A percentile compares a stretch with the other conserved stretches of the same genome.
Conservation (phyloP, 1,140 invertebrate species). For the Forficula auricularia region DNA sequence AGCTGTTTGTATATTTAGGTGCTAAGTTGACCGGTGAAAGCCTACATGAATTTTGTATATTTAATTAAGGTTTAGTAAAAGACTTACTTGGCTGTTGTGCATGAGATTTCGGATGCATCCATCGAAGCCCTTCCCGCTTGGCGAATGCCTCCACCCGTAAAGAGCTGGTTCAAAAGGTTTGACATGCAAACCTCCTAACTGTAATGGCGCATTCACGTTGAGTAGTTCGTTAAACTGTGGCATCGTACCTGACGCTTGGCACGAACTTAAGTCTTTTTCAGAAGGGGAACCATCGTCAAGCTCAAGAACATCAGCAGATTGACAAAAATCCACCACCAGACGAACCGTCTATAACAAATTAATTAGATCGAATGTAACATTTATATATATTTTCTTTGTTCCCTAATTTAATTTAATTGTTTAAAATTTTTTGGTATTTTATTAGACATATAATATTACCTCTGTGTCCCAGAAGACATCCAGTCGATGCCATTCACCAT, state of each 20-base stretch:
- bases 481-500: slow-evolving; percentile 49
- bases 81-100: slow-evolving; percentile 48
- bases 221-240: slow-evolving; percentile 47
- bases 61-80: no score
- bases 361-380: not conserved
- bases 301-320: slow-evolving; percentile 31
- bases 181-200: slow-evolving; percentile 41
- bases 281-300: slow-evolving; percentile 34
- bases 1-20: no score
- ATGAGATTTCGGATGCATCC: slow-evolving; percentile 50
- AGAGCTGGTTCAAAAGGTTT: slow-evolving; percentile 32
- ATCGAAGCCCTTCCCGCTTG: slow-evolving; percentile 35
- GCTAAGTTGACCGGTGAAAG: not conserved
- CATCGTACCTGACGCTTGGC: slow-evolving; percentile 38
- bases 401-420: no score
- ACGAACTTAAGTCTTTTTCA: slow-evolving; percentile 37
- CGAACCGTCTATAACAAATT: slow-evolving; percentile 25
- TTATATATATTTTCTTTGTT: no score
- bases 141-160: slow-evolving; percentile 32
- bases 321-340: slow-evolving; percentile 46
- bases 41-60: slow-evolving; percentile 1
- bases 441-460: slow-evolving; percentile 17
- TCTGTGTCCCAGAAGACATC: slow-evolving; percentile 47
- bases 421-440: no score
- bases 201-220: slow-evolving; percentile 47